A percentile compares a stretch with the other conserved stretches of the same genome.
Evolutionary conservation across 2,888 invertebrate species (phyloP).

Genomic region (Polymixis flavicincta): DNA sequence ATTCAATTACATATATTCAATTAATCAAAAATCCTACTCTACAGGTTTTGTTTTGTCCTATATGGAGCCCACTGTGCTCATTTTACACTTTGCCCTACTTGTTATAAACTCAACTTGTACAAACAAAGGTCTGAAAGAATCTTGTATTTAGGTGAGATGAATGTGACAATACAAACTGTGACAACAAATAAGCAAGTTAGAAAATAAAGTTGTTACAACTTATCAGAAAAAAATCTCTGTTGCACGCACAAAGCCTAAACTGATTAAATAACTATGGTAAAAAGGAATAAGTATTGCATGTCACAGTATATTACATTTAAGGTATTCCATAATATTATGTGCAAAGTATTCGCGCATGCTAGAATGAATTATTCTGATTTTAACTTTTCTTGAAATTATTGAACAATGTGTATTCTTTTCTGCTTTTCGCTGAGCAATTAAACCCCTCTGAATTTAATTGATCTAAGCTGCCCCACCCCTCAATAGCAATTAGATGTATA

Average conservation of each 20-base stretch:
- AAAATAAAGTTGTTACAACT: constrained; percentile 35
- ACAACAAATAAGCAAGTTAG: constrained; percentile 26
- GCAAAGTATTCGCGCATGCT: constrained; percentile 66
- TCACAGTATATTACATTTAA: constrained; percentile 42
- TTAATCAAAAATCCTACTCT: neutral
- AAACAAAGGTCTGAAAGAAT: neutral
- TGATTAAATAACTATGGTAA: constrained; percentile 11
- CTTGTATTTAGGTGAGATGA: constrained; percentile 4
- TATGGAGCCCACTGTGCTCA: neutral
- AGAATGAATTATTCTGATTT: constrained; percentile 44
- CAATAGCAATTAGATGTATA: constrained; percentile 37
- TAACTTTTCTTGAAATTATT: constrained; percentile 16
- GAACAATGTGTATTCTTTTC: constrained; percentile 7
- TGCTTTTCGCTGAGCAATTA: constrained; percentile 73
- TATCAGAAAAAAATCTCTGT: constrained; percentile 22
- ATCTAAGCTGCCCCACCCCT: constrained; percentile 14
- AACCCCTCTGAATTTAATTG: constrained; percentile 39
- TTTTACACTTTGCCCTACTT: neutral
- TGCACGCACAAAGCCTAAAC: constrained; percentile 31
- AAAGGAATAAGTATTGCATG: constrained; percentile 18
- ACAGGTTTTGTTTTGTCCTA: neutral
- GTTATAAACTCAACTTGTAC: neutral
- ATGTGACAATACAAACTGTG: constrained; percentile 28
- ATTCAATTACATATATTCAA: neutral
- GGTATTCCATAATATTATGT: constrained; percentile 29